phyloP scores from a whole-genome alignment of 2,797 vertebrate species.

The Xenops minutus region DNA sequence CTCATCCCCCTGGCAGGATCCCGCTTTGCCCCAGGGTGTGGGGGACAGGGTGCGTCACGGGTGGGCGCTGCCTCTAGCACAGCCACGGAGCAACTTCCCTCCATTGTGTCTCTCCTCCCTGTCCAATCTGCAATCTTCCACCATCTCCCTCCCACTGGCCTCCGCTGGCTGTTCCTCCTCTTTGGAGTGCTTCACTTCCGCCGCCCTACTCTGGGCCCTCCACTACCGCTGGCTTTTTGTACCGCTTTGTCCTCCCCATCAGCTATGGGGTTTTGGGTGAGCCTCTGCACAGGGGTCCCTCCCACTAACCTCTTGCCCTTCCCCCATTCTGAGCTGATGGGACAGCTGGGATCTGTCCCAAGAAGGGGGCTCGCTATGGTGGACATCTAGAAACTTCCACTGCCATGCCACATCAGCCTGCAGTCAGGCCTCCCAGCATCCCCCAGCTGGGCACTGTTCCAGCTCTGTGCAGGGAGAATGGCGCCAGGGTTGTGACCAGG shows the following conservation, averaged over 20 bases:
- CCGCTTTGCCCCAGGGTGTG: rapidly evolving
- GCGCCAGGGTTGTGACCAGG: neutral
- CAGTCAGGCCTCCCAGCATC: neutral
- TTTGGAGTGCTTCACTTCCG: neutral
- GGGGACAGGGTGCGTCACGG: neutral
- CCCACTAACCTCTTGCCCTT: conserved; percentile 8
- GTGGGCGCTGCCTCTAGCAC: neutral
- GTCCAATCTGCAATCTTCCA: conserved; percentile 15
- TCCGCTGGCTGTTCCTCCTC: conserved; percentile 18
- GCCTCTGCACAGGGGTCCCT: neutral
- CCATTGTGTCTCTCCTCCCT: conserved; percentile 31
- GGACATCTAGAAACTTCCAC: conserved; percentile 47
- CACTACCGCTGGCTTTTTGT: neutral
- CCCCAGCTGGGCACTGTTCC: neutral
- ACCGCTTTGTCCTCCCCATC: neutral
- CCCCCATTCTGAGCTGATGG: neutral
- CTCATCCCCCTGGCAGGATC: neutral
- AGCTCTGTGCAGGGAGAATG: rapidly evolving
- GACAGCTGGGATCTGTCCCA: conserved; percentile 58
- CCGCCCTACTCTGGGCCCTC: neutral
- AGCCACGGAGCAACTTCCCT: neutral
- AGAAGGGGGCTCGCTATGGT: neutral
- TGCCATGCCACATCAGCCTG: neutral
- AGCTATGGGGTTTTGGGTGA: neutral
- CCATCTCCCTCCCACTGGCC: conserved; percentile 18